These are phyloP conservation scores for Eupsittula cactorum DNA, from an alignment of 2,113 vertebrate species.

Conservation along the genomic window DNA sequence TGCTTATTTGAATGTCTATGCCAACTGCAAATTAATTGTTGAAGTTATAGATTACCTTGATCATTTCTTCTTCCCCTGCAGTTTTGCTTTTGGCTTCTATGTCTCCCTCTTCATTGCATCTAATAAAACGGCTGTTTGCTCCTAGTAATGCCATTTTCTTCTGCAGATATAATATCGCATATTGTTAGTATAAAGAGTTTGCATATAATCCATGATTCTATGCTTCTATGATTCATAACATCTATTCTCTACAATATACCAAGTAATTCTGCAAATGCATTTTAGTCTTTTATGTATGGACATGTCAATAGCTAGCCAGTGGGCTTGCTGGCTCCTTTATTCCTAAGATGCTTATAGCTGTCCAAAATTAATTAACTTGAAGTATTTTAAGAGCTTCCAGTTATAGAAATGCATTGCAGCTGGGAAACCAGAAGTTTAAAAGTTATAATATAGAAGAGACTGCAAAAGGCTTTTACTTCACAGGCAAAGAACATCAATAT, in stretches of 20 bases:
- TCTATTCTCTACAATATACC: background rate
- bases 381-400: background rate
- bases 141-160: constrained; percentile 93
- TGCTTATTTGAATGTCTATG: background rate
- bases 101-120: constrained; percentile 93
- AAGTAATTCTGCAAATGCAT: background rate
- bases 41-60: constrained; percentile 84
- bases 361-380: background rate
- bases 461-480: background rate
- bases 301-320: background rate
- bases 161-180: constrained; percentile 59
- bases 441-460: background rate
- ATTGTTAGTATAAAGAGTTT: background rate
- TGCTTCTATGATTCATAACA: background rate
- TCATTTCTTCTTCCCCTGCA: constrained; percentile 91
- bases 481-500: background rate
- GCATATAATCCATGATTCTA: background rate
- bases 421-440: background rate
- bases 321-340: background rate
- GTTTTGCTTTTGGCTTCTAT: constrained; percentile 91
- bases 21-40: background rate
- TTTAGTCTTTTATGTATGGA: background rate
- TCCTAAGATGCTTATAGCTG: background rate
- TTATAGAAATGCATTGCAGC: background rate
- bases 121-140: constrained; percentile 93